Base-by-base conservation (phyloP, 1,140 invertebrate species). In the Sarcophaga peregrina region DNA sequence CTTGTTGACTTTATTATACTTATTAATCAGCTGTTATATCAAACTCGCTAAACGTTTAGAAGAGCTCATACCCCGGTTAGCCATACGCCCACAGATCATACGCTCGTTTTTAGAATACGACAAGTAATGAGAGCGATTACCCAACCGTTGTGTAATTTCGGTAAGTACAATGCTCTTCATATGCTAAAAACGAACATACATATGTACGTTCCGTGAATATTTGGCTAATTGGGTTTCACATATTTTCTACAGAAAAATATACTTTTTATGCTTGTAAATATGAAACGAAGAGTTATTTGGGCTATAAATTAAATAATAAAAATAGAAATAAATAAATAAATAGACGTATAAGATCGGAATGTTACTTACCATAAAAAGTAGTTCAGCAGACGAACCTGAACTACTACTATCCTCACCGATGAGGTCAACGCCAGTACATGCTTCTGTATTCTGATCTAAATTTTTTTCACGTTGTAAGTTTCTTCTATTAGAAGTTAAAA, bases 301-400 rank as follows among this genome's bases (percentile, higher is more conserved):
- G 15, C 11, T 5, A 73, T 25, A 10, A n/a, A n/a, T n/a, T 82
- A 50, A 76, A 76, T 17, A 78, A 25, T 17, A 11, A 17, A 45
- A 81, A 58, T 15, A 81, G 8, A 10, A 17, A 15, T 80, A n/a
- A n/a, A n/a, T 25, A 46, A 37, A 75, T 75, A 75, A 75, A 46
- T 7, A 10, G 0, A 15, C 13, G n/a, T 4, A 20, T 68, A 68
- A 37, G 25, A 37, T 2, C 25, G 25, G 25, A 2, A 37, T 4
- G 25, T 37, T 37, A 58, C 82, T 89, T 86, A 89, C 93, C 93
- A 84, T 92, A 89, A 91, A 92, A 90, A 85, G 91, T 74, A 86
- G 91, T 90, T 85, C 91, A 85, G 82, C 91, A 11, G 85, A 93
- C 84, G 82, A 93, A 91, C 85, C 92, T 25, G 84, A 90, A 80